Evolutionary conservation across 2,888 invertebrate species (phyloP), one percentile per base, ranked within the genome.

Genomic region (Plusia festucae): DNA sequence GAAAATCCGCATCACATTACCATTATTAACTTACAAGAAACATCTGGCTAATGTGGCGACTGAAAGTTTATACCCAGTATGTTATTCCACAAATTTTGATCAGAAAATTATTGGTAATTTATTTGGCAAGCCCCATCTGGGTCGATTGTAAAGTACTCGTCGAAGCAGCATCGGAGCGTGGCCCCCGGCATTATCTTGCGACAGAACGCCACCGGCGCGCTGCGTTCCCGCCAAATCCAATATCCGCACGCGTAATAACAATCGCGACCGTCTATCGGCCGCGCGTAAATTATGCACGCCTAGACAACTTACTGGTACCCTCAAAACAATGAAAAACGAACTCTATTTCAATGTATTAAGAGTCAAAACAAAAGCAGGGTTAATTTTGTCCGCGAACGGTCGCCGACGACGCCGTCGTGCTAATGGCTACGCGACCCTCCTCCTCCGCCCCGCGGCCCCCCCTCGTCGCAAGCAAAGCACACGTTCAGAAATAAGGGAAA

Each of bases 241-340:
- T 94, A 94, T 92, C 93, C 93, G 89, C 85, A 89, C 91, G 91
- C 91, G 93, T 92, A 94, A 94, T 94, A 94, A 93, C 94, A 93
- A 92, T 93, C 92, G 93, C 92, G 91, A 90, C 86, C 90, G 91
- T 92, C 93, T 93, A 94, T 93, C 94, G 94, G 90, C 87, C 91
- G 88, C 93, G 91, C 92, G 92, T 94, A 94, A 94, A 94, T 94
- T 94, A 94, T 94, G 93, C 93, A 94, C 91, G 89, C 85, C 79
- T 79, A 74, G 74, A 73, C 82, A 85, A 85, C 65, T 64, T 76
- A 69, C 65, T 59, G 60, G 72, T 60, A 62, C 70, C 58, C 20
- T 18, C 24, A 1, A 20, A 18, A n/a, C 77, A 65, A 40, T 30
- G 51, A 11, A 86, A 82, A 83, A 53, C 61, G 18, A 64, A 82